phyloP scores from a whole-genome alignment of 1,140 invertebrate species.

The Drosophila kurseongensis region DNA sequence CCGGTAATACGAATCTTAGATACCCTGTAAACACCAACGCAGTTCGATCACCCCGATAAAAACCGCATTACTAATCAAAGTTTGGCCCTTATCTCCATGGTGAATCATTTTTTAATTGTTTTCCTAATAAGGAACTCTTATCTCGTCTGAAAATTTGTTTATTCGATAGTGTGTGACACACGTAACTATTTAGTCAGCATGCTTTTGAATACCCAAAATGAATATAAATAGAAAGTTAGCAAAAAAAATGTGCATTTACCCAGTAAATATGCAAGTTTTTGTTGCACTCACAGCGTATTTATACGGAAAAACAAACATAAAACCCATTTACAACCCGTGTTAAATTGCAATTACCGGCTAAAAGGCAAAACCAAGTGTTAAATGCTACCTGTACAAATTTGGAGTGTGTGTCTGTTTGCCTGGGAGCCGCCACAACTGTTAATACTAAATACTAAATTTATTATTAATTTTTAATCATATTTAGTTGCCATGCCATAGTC shows the following conservation, averaged over 20 bases:
- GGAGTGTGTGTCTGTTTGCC: constrained; percentile 11
- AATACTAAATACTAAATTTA: constrained; percentile 38
- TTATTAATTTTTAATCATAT: constrained; percentile 27
- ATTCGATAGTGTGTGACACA: constrained; percentile 32
- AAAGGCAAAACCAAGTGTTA: constrained; percentile 17
- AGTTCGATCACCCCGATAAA: constrained; percentile 15
- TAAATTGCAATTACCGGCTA: constrained; percentile 27
- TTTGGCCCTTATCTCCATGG: not conserved
- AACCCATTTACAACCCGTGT: not conserved
- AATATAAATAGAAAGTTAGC: constrained; percentile 41
- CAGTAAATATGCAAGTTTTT: constrained; percentile 3
- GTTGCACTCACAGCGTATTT: constrained; percentile 9
- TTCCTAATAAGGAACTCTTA: constrained; percentile 4
- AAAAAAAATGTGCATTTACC: constrained; percentile 17
- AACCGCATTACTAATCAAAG: not conserved
- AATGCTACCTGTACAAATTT: constrained; percentile 12
- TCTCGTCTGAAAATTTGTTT: constrained; percentile 10
- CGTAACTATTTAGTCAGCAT: constrained; percentile 34
- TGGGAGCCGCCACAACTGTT: constrained; percentile 63
- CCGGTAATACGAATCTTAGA: constrained; percentile 5
- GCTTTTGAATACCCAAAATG: not conserved
- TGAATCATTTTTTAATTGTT: constrained; percentile 30
- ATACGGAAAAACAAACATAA: constrained; percentile 11
- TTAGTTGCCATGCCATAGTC: constrained; percentile 14
- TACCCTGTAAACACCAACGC: constrained; percentile 4